Evolutionary conservation across 2,888 invertebrate species (phyloP), one percentile per base, ranked within the genome.

Genomic region (Callyntrura sp.): DNA sequence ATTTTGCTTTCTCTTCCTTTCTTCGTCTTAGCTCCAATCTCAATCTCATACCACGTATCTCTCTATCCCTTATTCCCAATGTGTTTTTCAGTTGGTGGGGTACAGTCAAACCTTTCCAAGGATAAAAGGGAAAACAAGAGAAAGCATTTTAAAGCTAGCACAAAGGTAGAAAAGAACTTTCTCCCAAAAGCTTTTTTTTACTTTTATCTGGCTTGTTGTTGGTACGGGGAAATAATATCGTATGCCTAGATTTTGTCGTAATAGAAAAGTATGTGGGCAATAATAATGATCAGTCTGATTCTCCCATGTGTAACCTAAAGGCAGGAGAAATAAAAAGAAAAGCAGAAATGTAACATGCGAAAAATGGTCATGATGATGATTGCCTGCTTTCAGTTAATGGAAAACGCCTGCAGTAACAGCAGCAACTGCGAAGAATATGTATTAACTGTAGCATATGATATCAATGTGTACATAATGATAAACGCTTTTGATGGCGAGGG

Each of bases 381-480:
- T 82, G 65, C 65, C 62, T 82, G 82, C 82, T 45, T 82, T 82
- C 62, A 65, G 48, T 82, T 82, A 82, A 82, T 82, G 65, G 82
- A 82, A 82, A 62, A 48, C 62, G 82, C 82, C 82, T 62, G 82
- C 45, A 82, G 82, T 65, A 82, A 82, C 35, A 35, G 35, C 35
- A 35, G 65, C 43, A 17, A 25, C 23, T n/a, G 43, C 48, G n/a
- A 20, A 25, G 17, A 28, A n/a, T n/a, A 25, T 28, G 78, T 81
- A 60, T 23, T 60, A 43, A 35, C 79, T 25, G 28, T 28, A 57
- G 25, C 35, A 57, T 79, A 12, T 28, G 57, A 57, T 35, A 35
- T 2, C 35, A 51, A 57, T 20, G 17, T 57, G 35, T 35, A 43
- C 45, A 73, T 43, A 35, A 20, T 70, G 25, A 35, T 35, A 35